These are phyloP conservation scores for Centropus bengalensis DNA, from an alignment of 2,113 vertebrate genomes.

Conservation along the genomic window DNA sequence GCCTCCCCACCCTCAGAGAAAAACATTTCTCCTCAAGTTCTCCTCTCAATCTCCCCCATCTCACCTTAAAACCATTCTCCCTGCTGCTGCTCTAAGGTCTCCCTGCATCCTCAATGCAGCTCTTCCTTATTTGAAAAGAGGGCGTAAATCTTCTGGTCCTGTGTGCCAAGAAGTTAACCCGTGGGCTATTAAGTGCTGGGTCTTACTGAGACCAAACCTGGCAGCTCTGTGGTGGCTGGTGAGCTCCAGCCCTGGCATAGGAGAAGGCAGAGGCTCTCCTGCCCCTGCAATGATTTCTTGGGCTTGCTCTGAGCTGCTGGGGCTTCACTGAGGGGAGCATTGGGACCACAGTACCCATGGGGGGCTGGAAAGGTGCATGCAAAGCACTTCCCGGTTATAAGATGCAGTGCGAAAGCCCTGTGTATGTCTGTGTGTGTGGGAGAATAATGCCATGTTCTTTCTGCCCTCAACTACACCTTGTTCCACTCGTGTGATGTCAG, in stretches of 20 bases:
- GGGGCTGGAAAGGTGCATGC: neutral
- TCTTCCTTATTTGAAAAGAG: neutral
- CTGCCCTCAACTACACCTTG: fast-evolving
- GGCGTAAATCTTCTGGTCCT: neutral
- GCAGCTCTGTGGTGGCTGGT: neutral
- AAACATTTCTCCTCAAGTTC: no score
- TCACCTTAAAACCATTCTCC: no score
- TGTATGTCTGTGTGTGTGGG: fast-evolving
- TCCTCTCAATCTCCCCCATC: no score
- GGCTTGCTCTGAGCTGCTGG: neutral
- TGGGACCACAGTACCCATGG: neutral
- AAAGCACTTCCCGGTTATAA: neutral
- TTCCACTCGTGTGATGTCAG: neutral
- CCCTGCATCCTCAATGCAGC: neutral
- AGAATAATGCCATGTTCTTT: neutral
- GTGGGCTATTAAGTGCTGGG: neutral
- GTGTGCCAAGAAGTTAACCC: neutral
- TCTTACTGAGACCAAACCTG: neutral
- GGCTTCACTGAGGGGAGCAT: neutral
- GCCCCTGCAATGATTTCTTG: neutral
- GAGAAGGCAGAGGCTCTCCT: neutral
- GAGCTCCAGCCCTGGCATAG: neutral
- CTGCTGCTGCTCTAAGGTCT: no score
- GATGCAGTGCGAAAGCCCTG: neutral
- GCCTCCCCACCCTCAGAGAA: no score